These are phyloP conservation scores for Tachyglossus aculeatus DNA, from an alignment of 2,797 vertebrate species.

Conservation along the genomic window DNA sequence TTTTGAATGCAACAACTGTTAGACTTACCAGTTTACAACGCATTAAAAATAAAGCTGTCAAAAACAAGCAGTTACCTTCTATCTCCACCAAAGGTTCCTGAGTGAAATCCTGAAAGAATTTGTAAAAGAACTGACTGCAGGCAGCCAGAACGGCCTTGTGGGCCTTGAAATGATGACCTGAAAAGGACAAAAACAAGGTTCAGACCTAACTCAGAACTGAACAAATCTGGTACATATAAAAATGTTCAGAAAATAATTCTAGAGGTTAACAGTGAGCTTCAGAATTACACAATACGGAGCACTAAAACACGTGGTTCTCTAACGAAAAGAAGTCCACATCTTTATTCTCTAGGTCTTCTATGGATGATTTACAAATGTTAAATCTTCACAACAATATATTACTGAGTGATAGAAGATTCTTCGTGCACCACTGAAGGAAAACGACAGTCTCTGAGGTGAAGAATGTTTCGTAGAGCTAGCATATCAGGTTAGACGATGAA, in stretches of 20 bases:
- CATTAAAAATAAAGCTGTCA: background rate
- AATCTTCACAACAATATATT: background rate
- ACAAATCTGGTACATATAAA: background rate
- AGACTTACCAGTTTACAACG: background rate
- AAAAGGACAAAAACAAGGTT: background rate
- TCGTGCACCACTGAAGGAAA: background rate
- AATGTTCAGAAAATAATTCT: background rate
- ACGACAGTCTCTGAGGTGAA: no score
- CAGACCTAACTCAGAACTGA: background rate
- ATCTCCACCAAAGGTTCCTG: conserved; percentile 97
- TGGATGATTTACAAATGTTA: conserved; percentile 4
- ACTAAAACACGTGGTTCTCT: conserved; percentile 14
- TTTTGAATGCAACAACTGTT: background rate
- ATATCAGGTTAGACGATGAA: background rate
- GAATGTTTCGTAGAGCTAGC: background rate
- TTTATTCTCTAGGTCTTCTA: conserved; percentile 10
- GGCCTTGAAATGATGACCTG: conserved; percentile 97
- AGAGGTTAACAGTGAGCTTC: background rate
- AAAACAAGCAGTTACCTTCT: conserved; percentile 83
- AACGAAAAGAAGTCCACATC: background rate
- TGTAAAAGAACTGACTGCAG: conserved; percentile 98
- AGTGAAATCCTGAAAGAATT: conserved; percentile 97
- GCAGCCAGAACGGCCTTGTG: conserved; percentile 98
- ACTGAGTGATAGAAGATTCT: no score
- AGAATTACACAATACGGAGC: no score